phyloP scores from a whole-genome alignment of 2,113 vertebrate species.

The Cyprinodon tularosa region DNA sequence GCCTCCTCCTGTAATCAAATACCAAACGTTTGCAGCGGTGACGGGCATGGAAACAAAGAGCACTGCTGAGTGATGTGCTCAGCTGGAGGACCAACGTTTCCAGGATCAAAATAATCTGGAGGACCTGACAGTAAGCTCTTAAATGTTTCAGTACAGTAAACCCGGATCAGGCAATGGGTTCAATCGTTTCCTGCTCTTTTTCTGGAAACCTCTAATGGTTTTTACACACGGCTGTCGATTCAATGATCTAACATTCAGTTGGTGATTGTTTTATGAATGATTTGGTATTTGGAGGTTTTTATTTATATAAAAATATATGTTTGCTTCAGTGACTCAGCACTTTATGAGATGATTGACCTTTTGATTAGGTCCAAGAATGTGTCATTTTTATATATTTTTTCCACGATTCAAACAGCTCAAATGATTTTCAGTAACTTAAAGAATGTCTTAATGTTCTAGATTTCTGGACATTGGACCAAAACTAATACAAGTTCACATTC shows the following conservation, averaged over 20 bases:
- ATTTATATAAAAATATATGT: not conserved
- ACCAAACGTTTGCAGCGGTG: constrained; percentile 53
- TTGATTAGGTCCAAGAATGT: not conserved
- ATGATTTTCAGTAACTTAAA: not conserved
- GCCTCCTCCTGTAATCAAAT: constrained; percentile 71
- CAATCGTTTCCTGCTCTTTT: not conserved
- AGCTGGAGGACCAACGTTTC: constrained; percentile 58
- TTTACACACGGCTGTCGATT: not conserved
- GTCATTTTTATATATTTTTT: not conserved
- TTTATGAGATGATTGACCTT: not conserved
- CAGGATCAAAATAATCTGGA: constrained; percentile 37
- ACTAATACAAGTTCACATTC: not conserved
- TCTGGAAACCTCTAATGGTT: not conserved
- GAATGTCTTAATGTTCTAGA: not conserved
- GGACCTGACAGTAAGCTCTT: constrained; percentile 17
- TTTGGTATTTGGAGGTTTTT: not conserved
- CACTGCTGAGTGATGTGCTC: constrained; percentile 69
- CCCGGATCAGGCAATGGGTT: not conserved
- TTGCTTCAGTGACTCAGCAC: not conserved
- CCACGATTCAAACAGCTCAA: not conserved
- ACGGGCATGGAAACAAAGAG: constrained; percentile 13
- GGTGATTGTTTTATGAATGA: not conserved
- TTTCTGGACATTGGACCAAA: not conserved
- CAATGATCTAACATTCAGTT: not conserved
- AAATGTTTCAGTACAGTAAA: not conserved